A percentile compares a stretch with the other conserved stretches of the same genome.
These are phyloP conservation scores for Panthera tigris DNA, from an alignment of 2,113 vertebrate species.

Conservation along the genomic window DNA sequence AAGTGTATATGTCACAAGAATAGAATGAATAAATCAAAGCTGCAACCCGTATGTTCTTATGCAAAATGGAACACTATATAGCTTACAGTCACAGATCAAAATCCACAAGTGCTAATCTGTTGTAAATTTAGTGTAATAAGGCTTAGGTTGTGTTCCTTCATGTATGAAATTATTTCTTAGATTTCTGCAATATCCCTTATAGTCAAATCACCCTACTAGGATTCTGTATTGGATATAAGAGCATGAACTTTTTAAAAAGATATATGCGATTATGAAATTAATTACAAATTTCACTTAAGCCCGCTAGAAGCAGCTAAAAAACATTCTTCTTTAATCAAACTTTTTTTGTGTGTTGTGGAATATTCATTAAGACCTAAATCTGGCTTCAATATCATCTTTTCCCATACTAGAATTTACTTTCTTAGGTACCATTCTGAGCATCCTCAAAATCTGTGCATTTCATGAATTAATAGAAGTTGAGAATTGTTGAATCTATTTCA, in stretches of 20 bases:
- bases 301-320: constrained; percentile 3
- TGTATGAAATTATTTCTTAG: constrained; percentile 37
- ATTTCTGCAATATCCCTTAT: not conserved
- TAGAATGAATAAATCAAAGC: not conserved
- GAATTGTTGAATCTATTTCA: constrained; percentile 29
- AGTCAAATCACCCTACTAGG: constrained; percentile 48
- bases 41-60: not conserved
- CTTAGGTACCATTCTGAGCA: constrained; percentile 45
- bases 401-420: not conserved
- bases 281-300: constrained; percentile 43
- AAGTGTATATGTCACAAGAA: constrained; percentile 59
- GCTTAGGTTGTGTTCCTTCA: constrained; percentile 49
- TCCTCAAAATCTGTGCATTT: constrained; percentile 47
- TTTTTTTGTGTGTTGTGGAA: constrained; percentile 48
- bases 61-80: not conserved
- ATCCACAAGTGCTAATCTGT: constrained; percentile 30
- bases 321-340: constrained; percentile 5
- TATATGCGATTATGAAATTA: not conserved
- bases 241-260: constrained; percentile 41
- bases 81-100: constrained; percentile 15
- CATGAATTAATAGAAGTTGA: constrained; percentile 49
- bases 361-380: constrained; percentile 6
- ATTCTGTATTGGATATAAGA: constrained; percentile 61
- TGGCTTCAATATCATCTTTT: not conserved
- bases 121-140: constrained; percentile 34